Percentiles rank a stretch among this genome's conserved stretches.
Evolutionary conservation across 2,113 vertebrate genomes (phyloP).

Genomic region (Oreamnos americanus): DNA sequence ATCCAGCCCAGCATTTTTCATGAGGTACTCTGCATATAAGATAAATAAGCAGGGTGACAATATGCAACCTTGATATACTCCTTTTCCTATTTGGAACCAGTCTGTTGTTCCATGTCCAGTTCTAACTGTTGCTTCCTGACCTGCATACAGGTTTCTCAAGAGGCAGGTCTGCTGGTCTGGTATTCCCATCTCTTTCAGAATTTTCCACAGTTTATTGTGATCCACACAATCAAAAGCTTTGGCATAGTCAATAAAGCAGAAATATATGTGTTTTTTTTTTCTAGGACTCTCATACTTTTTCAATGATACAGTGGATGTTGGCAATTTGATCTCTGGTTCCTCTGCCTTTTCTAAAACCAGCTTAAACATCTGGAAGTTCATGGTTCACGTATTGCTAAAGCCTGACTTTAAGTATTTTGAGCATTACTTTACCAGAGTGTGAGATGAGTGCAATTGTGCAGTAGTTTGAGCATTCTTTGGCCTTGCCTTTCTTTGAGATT

Average conservation of each 20-base stretch:
- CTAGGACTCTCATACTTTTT: background rate
- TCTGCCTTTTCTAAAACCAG: background rate
- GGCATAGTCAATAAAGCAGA: background rate
- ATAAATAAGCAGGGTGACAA: background rate
- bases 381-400: fast-evolving
- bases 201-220: background rate
- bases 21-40: background rate
- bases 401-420: background rate
- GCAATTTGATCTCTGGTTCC: background rate
- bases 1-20: too few relatives aligned
- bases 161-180: background rate
- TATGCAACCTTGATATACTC: background rate
- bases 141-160: background rate
- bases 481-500: background rate
- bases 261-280: background rate
- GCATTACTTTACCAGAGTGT: background rate
- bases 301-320: background rate
- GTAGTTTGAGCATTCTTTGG: background rate
- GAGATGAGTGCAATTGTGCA: background rate
- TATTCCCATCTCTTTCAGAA: background rate
- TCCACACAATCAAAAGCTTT: background rate
- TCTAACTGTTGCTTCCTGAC: background rate
- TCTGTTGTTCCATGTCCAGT: background rate
- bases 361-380: background rate
- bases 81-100: background rate